Conservation (phyloP, 2,797 vertebrate genomes). For the Eremophila alpestris region DNA sequence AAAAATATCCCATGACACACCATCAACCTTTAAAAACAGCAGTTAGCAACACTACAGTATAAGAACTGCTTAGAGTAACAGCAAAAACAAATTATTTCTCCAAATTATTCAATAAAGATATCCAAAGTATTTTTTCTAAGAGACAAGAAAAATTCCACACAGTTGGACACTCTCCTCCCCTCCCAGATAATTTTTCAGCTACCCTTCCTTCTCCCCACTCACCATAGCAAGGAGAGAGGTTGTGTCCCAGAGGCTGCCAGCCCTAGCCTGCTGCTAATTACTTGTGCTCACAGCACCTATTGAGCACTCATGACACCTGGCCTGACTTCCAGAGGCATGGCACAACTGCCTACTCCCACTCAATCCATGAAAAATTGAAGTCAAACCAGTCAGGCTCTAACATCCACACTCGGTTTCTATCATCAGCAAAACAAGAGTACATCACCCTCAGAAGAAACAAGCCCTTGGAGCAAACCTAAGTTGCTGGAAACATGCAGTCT, state of each 20-base stretch:
- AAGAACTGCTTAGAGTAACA: not conserved
- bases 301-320: not conserved
- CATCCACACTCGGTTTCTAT: not conserved
- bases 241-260: not conserved
- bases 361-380: conserved; percentile 48
- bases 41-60: not conserved
- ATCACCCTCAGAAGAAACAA: not conserved
- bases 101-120: not conserved
- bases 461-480: not conserved
- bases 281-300: not conserved
- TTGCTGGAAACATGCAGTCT: not conserved
- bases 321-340: conserved; percentile 26
- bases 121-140: not conserved
- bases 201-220: not conserved
- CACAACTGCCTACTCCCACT: conserved; percentile 56
- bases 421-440: not conserved
- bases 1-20: not conserved
- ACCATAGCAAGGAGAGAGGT: not conserved
- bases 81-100: not conserved
- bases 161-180: not conserved
- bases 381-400: conserved; percentile 44
- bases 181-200: not conserved
- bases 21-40: not conserved
- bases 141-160: not conserved
- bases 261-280: not conserved